Evolutionary conservation across 30 jellyfish, hydroid and myxozoan species (phyloP).

Genomic region (Nemopilema nomurai): DNA sequence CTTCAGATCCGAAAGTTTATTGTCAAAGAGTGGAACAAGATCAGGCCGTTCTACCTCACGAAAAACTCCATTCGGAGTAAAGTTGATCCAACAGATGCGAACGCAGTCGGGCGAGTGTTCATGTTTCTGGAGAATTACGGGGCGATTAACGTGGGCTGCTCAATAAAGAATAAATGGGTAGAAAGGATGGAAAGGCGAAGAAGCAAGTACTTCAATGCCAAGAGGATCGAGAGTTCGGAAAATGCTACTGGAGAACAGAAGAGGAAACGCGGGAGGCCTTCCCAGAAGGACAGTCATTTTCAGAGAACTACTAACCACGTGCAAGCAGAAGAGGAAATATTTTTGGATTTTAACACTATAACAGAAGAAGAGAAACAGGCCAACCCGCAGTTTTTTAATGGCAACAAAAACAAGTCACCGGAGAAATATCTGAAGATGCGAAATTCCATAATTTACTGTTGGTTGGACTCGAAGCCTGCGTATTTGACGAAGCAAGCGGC

Average conservation of each 20-base stretch:
- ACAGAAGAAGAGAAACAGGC: conserved; percentile 45
- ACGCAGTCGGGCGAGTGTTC: conserved; percentile 64
- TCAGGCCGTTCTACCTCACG: conserved; percentile 49
- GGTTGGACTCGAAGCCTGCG: conserved; percentile 70
- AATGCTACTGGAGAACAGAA: conserved; percentile 21
- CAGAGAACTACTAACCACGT: not conserved
- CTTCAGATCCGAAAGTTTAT: conserved; percentile 45
- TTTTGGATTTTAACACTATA: conserved; percentile 40
- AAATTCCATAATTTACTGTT: conserved; percentile 55
- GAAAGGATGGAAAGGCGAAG: conserved; percentile 68
- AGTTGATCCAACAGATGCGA: conserved; percentile 64
- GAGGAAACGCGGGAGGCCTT: conserved; percentile 45
- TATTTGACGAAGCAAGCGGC: conserved; percentile 61
- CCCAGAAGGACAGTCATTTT: conserved; percentile 1
- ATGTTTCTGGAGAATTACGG: conserved; percentile 61
- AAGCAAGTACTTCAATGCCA: conserved; percentile 24
- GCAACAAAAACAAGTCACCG: conserved; percentile 59
- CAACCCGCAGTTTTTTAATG: conserved; percentile 58
- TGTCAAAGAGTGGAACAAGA: conserved; percentile 46
- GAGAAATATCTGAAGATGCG: conserved; percentile 63
- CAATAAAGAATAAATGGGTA: conserved; percentile 61
- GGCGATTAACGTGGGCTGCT: conserved; percentile 65
- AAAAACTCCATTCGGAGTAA: conserved; percentile 53
- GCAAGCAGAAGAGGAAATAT: conserved; percentile 22
- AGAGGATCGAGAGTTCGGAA: conserved; percentile 22